Percentiles rank a stretch among this genome's conserved stretches.
These are phyloP conservation scores for Eidolon helvum DNA, from an alignment of 2,113 vertebrate genomes.

Conservation along the genomic window DNA sequence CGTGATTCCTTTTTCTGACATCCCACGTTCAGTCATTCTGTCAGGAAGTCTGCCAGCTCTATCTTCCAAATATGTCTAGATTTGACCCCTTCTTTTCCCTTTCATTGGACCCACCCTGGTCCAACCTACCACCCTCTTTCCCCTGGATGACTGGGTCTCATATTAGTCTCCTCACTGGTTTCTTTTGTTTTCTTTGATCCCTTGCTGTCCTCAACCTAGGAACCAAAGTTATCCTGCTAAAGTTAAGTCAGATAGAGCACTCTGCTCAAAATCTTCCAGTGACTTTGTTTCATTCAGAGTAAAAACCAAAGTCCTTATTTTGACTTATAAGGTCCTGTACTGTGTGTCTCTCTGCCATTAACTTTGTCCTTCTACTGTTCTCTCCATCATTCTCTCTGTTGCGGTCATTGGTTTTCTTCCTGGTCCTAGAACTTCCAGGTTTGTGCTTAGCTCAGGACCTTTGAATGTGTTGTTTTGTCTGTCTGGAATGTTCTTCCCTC, in stretches of 20 bases:
- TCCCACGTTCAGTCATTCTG: background rate
- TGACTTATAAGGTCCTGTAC: background rate
- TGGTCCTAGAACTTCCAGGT: background rate
- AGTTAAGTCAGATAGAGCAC: constrained; percentile 2
- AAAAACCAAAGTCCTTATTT: background rate
- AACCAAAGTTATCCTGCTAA: background rate
- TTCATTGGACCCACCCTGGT: background rate
- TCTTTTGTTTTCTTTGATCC: background rate
- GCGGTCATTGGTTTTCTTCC: background rate
- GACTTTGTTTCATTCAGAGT: constrained; percentile 1
- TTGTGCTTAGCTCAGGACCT: background rate
- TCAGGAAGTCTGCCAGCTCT: background rate
- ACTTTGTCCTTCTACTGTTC: background rate
- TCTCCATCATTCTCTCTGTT: constrained; percentile 11
- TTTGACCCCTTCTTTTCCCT: background rate
- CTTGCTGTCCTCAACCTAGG: background rate
- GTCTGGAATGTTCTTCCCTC: background rate
- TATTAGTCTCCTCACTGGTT: background rate
- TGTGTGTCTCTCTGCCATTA: background rate
- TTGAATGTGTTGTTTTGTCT: constrained; percentile 34
- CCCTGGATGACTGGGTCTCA: background rate
- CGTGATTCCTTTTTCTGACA: background rate
- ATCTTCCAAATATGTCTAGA: background rate
- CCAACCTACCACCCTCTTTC: background rate
- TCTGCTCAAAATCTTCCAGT: background rate